Evolutionary conservation across 2,113 vertebrate genomes (phyloP).

Genomic region (Dromiciops gliroides): DNA sequence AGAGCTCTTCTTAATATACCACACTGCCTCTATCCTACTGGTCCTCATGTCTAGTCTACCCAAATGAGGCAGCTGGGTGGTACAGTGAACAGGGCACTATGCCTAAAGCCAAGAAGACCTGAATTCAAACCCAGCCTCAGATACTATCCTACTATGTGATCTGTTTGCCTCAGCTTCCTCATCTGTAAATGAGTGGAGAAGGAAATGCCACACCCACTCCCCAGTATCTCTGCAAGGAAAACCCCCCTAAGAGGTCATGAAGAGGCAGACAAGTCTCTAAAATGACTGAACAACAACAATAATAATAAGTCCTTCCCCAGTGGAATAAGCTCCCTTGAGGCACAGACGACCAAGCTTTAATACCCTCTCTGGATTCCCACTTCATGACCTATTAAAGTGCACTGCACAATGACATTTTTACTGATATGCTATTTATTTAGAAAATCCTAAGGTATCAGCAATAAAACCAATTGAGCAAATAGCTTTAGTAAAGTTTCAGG

Average conservation of each 20-base stretch:
- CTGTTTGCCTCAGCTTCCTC: background rate
- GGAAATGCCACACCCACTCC: background rate
- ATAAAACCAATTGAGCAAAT: background rate
- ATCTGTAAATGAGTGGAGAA: background rate
- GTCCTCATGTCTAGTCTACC: background rate
- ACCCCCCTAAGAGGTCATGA: background rate
- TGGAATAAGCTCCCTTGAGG: background rate
- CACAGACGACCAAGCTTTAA: background rate
- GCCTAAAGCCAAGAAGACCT: too few relatives aligned
- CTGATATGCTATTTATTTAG: background rate
- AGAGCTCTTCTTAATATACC: background rate
- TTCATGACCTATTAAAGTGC: background rate
- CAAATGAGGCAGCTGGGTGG: background rate
- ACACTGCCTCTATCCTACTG: background rate
- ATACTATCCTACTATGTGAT: background rate
- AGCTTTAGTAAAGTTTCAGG: background rate
- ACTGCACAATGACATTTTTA: background rate
- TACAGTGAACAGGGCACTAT: too few relatives aligned
- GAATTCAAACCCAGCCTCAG: too few relatives aligned
- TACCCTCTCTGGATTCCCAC: background rate
- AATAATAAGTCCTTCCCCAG: background rate
- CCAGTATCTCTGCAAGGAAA: background rate
- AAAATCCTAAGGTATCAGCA: background rate
- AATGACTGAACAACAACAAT: background rate
- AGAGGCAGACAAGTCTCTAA: background rate